phyloP scores from a whole-genome alignment of 2,113 vertebrate genomes.

The Colinus virginianus region DNA sequence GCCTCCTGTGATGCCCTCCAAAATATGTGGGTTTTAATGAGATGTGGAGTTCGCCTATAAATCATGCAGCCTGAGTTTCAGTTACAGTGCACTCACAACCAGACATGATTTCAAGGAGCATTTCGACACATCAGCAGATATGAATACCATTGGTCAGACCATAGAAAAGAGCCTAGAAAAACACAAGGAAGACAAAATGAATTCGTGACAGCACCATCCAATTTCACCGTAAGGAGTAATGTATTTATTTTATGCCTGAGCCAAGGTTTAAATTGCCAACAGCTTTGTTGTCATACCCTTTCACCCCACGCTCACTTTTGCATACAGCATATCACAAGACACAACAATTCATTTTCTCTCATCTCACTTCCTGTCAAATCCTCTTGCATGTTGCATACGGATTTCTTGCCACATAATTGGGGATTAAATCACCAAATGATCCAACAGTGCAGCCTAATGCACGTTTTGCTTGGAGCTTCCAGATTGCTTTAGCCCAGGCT shows the following conservation, averaged over 20 bases:
- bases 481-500: neutral
- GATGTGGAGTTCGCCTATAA: neutral
- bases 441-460: neutral
- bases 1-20: neutral
- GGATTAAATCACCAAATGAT: conserved; percentile 4
- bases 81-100: neutral
- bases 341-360: conserved; percentile 48
- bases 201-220: conserved; percentile 36
- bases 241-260: conserved; percentile 47
- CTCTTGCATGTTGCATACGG: neutral
- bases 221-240: conserved; percentile 62
- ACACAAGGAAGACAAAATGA: conserved; percentile 15
- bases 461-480: neutral
- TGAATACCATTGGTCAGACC: conserved; percentile 1
- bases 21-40: neutral
- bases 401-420: conserved; percentile 44
- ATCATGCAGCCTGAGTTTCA: neutral
- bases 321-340: conserved; percentile 29
- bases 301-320: conserved; percentile 38
- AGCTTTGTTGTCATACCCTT: conserved; percentile 66
- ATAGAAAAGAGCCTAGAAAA: conserved; percentile 27
- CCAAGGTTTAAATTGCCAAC: conserved; percentile 69
- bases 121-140: neutral
- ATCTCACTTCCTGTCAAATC: conserved; percentile 30
- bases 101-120: neutral